phyloP scores from a whole-genome alignment of 2,797 vertebrate species.

The Typhlichthys subterraneus region DNA sequence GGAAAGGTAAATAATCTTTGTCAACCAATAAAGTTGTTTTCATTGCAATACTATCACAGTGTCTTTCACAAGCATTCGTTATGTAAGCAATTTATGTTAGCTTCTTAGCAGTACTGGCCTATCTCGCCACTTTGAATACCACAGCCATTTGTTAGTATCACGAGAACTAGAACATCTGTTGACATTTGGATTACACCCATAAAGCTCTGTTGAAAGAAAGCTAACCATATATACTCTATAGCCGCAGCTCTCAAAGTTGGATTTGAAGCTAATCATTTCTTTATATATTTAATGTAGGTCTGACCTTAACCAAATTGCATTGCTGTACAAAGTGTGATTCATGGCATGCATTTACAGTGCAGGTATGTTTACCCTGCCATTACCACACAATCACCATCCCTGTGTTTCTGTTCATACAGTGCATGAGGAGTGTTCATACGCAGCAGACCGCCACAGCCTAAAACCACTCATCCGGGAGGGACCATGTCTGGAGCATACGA shows the following conservation, averaged over 20 bases:
- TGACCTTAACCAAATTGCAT: too few relatives aligned
- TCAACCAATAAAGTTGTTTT: background rate
- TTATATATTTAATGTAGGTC: too few relatives aligned
- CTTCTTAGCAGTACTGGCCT: background rate
- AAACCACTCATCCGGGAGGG: constrained; percentile 60
- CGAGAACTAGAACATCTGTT: too few relatives aligned
- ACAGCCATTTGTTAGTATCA: background rate
- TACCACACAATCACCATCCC: background rate
- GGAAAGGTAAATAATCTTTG: background rate
- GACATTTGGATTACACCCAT: too few relatives aligned
- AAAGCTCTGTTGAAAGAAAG: too few relatives aligned
- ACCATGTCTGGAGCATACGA: constrained; percentile 93
- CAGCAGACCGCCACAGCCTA: constrained; percentile 56
- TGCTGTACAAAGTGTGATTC: too few relatives aligned
- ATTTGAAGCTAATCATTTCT: too few relatives aligned
- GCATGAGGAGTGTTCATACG: constrained; percentile 55
- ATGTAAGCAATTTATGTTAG: background rate
- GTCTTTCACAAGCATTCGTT: background rate
- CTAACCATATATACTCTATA: too few relatives aligned
- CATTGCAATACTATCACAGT: background rate
- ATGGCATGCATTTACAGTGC: background rate
- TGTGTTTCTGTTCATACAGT: constrained; percentile 48
- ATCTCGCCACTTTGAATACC: background rate
- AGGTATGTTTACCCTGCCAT: constrained; percentile 16
- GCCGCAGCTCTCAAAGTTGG: too few relatives aligned